phyloP scores from a whole-genome alignment of 1,140 invertebrate species.

The Bombus soroeensis region DNA sequence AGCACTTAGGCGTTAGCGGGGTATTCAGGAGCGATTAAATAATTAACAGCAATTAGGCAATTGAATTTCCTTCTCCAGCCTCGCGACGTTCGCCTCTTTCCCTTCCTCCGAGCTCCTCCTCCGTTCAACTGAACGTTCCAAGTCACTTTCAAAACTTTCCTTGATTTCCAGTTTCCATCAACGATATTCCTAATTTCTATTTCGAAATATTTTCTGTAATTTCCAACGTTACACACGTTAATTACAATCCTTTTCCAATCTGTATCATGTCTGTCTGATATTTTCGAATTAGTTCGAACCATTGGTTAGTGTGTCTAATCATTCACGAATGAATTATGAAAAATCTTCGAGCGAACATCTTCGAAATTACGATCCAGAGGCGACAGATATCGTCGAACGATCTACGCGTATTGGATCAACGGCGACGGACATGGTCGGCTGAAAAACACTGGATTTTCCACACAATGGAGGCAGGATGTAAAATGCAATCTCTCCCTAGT shows the following conservation, averaged over 20 bases:
- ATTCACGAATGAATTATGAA: background rate
- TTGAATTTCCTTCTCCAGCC: conserved; percentile 72
- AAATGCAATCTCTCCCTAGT: conserved; percentile 37
- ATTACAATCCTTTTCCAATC: background rate
- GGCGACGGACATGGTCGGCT: background rate
- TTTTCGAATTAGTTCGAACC: background rate
- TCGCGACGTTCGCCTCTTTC: conserved; percentile 46
- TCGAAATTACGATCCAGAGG: too few relatives aligned
- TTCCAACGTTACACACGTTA: background rate
- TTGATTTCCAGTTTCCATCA: background rate
- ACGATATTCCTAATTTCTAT: conserved; percentile 36
- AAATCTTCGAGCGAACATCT: background rate
- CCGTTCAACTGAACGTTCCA: conserved; percentile 10
- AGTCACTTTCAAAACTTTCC: conserved; percentile 38
- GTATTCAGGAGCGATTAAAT: conserved; percentile 78
- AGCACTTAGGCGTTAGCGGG: conserved; percentile 74
- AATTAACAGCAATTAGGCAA: conserved; percentile 80
- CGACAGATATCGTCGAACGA: background rate
- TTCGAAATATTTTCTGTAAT: background rate
- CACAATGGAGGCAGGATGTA: conserved; percentile 48
- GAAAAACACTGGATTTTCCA: conserved; percentile 29
- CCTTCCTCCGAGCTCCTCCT: conserved; percentile 14
- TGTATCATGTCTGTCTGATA: background rate
- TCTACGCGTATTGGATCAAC: conserved; percentile 16
- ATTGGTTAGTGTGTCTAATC: background rate